Percentiles rank a stretch among this genome's conserved stretches.
Evolutionary conservation across 1,140 invertebrate genomes (phyloP).

Genomic region (Campoletis sonorensis): DNA sequence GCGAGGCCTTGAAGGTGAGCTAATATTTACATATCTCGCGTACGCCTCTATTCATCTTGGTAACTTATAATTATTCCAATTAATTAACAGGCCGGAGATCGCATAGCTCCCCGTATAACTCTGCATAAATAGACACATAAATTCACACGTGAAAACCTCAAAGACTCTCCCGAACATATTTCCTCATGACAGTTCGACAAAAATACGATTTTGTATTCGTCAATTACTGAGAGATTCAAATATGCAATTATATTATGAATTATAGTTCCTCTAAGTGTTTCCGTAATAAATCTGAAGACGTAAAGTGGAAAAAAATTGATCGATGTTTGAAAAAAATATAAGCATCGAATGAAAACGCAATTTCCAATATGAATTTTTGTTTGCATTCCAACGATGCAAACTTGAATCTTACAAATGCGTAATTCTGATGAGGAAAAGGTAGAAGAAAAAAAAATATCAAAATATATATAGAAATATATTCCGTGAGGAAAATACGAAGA

Average conservation of each 20-base stretch:
- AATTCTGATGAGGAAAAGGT: neutral
- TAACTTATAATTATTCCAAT: conserved; percentile 22
- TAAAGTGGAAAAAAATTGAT: too few species aligned
- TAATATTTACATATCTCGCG: neutral
- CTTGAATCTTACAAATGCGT: too few species aligned
- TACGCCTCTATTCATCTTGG: neutral
- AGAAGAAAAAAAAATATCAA: neutral
- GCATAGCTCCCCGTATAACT: neutral
- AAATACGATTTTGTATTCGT: neutral
- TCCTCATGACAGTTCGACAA: neutral
- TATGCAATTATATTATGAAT: neutral
- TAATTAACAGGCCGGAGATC: conserved; percentile 12
- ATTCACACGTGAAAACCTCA: too few species aligned
- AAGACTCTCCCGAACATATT: neutral
- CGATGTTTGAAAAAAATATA: too few species aligned
- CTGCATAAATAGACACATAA: neutral
- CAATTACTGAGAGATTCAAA: neutral
- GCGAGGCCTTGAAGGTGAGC: conserved; percentile 26
- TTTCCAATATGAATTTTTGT: too few species aligned
- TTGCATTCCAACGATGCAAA: too few species aligned
- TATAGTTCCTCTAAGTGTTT: neutral
- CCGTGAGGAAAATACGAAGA: conserved; percentile 42
- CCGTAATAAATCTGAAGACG: too few species aligned
- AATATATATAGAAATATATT: neutral
- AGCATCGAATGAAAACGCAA: too few species aligned